Percentiles rank a stretch among this genome's conserved stretches.
These are phyloP conservation scores for Aphis craccivora DNA, from an alignment of 1,140 invertebrate species.

Conservation along the genomic window DNA sequence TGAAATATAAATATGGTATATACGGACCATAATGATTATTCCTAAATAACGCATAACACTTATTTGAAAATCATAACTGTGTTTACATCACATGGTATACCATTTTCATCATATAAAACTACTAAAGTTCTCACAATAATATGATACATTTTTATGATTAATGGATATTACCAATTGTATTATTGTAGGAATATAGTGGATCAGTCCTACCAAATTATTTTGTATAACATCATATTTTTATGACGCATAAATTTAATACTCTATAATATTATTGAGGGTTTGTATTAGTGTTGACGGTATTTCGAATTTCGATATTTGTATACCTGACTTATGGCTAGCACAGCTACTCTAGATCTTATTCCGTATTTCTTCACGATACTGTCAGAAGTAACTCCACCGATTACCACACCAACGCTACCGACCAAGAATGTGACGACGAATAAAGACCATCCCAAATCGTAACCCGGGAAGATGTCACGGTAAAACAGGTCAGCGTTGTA, in stretches of 20 bases:
- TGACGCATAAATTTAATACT: neutral
- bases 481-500: slow-evolving; percentile 91
- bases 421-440: slow-evolving; percentile 86
- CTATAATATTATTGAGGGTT: too few species aligned
- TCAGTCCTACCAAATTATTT: neutral
- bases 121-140: neutral
- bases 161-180: neutral
- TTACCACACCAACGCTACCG: slow-evolving; percentile 85
- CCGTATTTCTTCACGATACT: slow-evolving; percentile 88
- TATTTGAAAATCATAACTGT: neutral
- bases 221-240: neutral
- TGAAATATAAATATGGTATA: neutral
- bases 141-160: neutral
- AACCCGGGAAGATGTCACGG: slow-evolving; percentile 84
- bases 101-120: neutral
- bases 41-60: neutral
- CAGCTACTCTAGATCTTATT: slow-evolving; percentile 81
- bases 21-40: neutral
- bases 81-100: neutral
- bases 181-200: neutral
- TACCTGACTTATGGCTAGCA: slow-evolving; percentile 79
- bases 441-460: slow-evolving; percentile 86
- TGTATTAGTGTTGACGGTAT: neutral
- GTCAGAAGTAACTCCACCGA: slow-evolving; percentile 88
- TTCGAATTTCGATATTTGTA: neutral